phyloP scores from a whole-genome alignment of 1,140 invertebrate species.

The Oedothorax gibbosus region DNA sequence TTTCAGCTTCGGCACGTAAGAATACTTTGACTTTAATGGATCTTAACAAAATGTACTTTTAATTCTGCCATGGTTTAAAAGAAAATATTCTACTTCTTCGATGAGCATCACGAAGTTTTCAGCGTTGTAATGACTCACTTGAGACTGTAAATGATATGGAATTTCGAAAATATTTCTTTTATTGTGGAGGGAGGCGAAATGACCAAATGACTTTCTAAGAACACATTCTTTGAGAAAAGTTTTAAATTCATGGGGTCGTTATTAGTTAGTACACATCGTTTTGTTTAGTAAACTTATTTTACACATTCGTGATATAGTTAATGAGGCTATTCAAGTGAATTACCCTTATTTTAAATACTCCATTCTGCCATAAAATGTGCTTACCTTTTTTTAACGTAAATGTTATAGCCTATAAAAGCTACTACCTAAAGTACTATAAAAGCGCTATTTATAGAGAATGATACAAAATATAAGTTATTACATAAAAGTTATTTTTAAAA shows the following conservation, averaged over 20 bases:
- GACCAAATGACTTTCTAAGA: constrained; percentile 4
- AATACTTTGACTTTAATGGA: constrained; percentile 34
- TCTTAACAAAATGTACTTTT: constrained; percentile 29
- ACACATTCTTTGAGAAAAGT: not conserved
- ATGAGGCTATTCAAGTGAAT: too few relatives aligned
- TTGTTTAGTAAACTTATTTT: not conserved
- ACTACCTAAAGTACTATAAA: too few relatives aligned
- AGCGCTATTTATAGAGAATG: too few relatives aligned
- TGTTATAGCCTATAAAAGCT: too few relatives aligned
- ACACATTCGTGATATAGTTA: too few relatives aligned
- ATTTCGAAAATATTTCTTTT: constrained; percentile 5
- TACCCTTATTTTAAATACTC: too few relatives aligned
- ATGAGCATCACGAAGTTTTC: not conserved
- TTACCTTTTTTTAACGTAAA: too few relatives aligned
- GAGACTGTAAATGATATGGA: constrained; percentile 20
- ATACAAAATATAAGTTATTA: too few relatives aligned
- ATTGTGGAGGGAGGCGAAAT: not conserved
- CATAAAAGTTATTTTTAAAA: too few relatives aligned
- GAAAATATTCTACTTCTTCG: constrained; percentile 17
- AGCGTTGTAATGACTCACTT: constrained; percentile 19
- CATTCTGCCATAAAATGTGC: too few relatives aligned
- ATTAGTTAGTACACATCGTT: not conserved
- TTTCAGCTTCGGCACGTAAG: constrained; percentile 22
- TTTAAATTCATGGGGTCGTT: constrained; percentile 1
- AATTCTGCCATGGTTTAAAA: constrained; percentile 20